These are phyloP conservation scores for Phyllostomus hastatus DNA, from an alignment of 2,113 vertebrate genomes.

Conservation along the genomic window DNA sequence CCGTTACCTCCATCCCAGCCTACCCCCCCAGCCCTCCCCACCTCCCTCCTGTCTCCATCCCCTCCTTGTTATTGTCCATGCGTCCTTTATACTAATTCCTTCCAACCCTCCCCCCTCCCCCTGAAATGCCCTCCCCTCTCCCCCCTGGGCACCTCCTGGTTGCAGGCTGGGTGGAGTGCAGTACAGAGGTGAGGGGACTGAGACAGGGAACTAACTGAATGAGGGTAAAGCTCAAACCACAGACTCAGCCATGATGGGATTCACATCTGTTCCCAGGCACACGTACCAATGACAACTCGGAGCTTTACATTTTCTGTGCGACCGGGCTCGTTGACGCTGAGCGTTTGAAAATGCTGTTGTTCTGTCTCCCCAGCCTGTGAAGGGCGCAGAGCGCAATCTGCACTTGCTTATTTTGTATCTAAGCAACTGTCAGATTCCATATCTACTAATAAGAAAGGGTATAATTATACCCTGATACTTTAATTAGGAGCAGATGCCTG, in stretches of 20 bases:
- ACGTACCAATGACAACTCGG: constrained; percentile 22
- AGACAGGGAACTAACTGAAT: constrained; percentile 45
- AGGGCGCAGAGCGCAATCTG: constrained; percentile 80
- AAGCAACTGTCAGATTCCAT: constrained; percentile 87
- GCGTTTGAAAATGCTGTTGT: constrained; percentile 76
- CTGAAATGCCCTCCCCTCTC: too few species aligned
- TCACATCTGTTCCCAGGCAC: constrained; percentile 54
- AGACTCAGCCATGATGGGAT: constrained; percentile 42
- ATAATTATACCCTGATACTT: constrained; percentile 85
- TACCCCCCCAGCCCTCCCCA: too few species aligned
- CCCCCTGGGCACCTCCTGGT: neutral
- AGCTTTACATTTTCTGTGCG: constrained; percentile 57
- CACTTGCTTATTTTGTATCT: constrained; percentile 86
- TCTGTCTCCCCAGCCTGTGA: constrained; percentile 71
- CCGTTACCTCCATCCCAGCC: too few species aligned
- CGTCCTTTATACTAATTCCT: too few species aligned
- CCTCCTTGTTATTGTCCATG: too few species aligned
- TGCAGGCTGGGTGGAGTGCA: too few species aligned
- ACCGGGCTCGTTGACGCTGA: constrained; percentile 61
- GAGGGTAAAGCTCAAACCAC: constrained; percentile 59
- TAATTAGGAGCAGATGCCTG: constrained; percentile 88
- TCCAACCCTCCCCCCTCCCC: too few species aligned
- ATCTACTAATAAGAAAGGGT: constrained; percentile 86
- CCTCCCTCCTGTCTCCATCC: too few species aligned
- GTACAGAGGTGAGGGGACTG: neutral